Base-by-base conservation (phyloP, 2,113 vertebrate species). In the Menidia beryllina region DNA sequence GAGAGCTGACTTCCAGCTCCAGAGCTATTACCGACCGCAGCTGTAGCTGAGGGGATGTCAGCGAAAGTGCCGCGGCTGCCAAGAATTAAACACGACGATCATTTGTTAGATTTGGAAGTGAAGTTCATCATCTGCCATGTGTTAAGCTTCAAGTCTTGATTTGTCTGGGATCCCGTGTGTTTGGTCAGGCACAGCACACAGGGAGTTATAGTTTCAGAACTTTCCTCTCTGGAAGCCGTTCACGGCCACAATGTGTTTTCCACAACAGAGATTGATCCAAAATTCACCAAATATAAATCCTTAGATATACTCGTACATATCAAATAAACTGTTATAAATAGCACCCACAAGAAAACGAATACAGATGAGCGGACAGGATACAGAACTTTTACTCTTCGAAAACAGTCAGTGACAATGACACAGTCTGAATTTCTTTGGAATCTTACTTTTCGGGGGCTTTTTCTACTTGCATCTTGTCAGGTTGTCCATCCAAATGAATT, bases 301-400 rank as follows among this genome's bases (percentile, higher is more conserved):
- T 75, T 83, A 86, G 84, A 81, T 79, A 88, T 80, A 85, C 80
- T 67, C 63, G 52, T 55, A 49, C 56, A 27, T 86, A 82, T 84
- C 81, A 85, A 78, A 91, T 88, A 72, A 72, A 86, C 71, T 45
- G 84, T 83, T 90, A 90, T 76, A 89, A 90, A 90, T 88, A 86
- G 80, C 59, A 59, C 14, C 74, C 59, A 1, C 56, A 49, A 74
- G 72, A 68, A 84, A 89, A 86, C 72, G 81, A 79, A 83, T 77
- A 58, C 75, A 80, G 76, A 83, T 81, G 83, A 79, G 85, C 87
- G 26, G 52, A 73, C 70, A 10, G 53, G 23, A 50, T 56, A n/a
- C 36, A 68, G 49, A 50, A 19, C 20, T 45, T 68, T 66, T 10
- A 25, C 60, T 65, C 75, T 34, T 34, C 7, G 2, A 34, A 34